Conservation (phyloP, 2,113 vertebrate species). For the Phrynosoma blainvillii region DNA sequence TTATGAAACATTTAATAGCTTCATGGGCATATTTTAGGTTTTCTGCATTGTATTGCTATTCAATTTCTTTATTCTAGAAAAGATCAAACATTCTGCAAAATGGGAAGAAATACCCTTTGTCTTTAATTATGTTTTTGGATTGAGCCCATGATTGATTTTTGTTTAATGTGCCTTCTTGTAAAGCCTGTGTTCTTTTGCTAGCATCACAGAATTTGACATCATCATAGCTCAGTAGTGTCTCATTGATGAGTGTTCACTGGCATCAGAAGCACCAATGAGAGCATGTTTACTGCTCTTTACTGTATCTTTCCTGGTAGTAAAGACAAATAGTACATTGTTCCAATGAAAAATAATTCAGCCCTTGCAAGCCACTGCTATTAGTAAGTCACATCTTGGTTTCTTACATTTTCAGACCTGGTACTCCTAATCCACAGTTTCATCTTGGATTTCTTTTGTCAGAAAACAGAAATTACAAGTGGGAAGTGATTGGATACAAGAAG, state of each 20-base stretch:
- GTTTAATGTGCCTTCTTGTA: conserved; percentile 48
- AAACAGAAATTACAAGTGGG: conserved; percentile 5
- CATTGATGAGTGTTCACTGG: conserved; percentile 16
- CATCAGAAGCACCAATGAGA: conserved; percentile 20
- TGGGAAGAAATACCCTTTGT: not conserved
- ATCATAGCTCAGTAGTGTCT: conserved; percentile 28
- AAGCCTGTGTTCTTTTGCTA: conserved; percentile 2
- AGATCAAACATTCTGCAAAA: conserved; percentile 52
- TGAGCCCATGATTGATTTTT: conserved; percentile 42
- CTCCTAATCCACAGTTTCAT: not conserved
- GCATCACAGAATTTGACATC: conserved; percentile 36
- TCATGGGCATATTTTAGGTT: conserved; percentile 29
- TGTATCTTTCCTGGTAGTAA: not conserved
- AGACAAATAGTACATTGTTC: not conserved
- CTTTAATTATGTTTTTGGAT: conserved; percentile 56
- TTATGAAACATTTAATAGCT: conserved; percentile 25
- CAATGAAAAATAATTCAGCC: not conserved
- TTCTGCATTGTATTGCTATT: not conserved
- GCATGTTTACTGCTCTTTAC: not conserved
- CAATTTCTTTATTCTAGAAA: conserved; percentile 30
- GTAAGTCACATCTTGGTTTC: not conserved
- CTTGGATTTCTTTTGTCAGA: not conserved
- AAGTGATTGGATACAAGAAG: not conserved
- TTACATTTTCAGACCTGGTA: not conserved
- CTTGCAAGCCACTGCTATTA: not conserved